Evolutionary conservation across 2,797 vertebrate genomes (phyloP).

Genomic region (Spheniscus humboldti): DNA sequence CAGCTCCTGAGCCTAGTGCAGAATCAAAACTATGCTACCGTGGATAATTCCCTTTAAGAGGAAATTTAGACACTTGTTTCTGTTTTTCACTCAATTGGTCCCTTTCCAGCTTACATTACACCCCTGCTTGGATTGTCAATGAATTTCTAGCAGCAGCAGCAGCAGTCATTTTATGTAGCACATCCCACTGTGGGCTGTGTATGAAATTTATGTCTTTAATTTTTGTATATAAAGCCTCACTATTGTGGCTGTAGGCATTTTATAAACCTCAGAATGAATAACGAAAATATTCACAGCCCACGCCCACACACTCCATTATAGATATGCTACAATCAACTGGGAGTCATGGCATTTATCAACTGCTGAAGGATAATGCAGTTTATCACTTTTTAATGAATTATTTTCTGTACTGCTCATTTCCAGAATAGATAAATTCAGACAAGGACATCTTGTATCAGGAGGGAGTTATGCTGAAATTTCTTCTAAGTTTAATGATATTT

Average conservation of each 20-base stretch:
- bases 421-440: slow-evolving; percentile 19
- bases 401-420: slow-evolving; percentile 44
- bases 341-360: slow-evolving; percentile 49
- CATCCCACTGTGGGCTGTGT: neutral
- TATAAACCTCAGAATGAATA: slow-evolving; percentile 32
- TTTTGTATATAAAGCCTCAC: slow-evolving; percentile 16
- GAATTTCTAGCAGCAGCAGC: neutral
- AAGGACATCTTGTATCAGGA: slow-evolving; percentile 38
- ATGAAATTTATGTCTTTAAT: slow-evolving; percentile 50
- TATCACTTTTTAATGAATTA: slow-evolving; percentile 60
- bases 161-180: neutral
- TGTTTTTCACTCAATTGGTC: neutral
- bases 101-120: neutral
- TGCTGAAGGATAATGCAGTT: slow-evolving; percentile 44
- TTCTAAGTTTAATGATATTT: neutral
- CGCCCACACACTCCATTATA: neutral
- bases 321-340: slow-evolving; percentile 39
- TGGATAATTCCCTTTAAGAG: neutral
- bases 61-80: neutral
- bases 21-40: neutral
- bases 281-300: neutral
- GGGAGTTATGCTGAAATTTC: neutral
- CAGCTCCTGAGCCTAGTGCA: neutral
- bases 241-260: slow-evolving; percentile 32
- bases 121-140: neutral